phyloP scores from a whole-genome alignment of 2,797 vertebrate species.

The Sternotherus odoratus region DNA sequence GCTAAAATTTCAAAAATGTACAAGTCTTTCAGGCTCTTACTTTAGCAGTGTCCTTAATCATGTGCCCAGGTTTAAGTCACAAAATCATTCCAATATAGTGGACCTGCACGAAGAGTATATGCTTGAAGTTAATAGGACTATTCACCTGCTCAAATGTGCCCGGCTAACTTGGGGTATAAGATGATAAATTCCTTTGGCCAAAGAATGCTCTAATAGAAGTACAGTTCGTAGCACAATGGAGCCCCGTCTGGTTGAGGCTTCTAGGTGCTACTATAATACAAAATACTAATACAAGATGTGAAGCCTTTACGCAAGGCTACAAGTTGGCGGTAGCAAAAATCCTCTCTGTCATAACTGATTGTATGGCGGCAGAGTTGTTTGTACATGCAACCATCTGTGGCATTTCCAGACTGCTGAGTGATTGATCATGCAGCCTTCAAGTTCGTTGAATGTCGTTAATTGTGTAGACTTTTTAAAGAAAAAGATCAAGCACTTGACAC shows the following conservation, averaged over 20 bases:
- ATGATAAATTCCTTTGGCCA: background rate
- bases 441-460: background rate
- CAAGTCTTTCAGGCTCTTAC: background rate
- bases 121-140: background rate
- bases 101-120: background rate
- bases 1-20: background rate
- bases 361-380: background rate
- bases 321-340: background rate
- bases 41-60: background rate
- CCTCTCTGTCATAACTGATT: background rate
- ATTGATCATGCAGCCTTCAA: background rate
- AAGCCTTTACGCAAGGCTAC: background rate
- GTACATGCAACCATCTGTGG: fast-evolving
- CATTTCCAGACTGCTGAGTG: fast-evolving
- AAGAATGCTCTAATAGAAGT: background rate
- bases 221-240: background rate
- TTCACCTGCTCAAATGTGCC: background rate
- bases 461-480: background rate
- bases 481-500: background rate
- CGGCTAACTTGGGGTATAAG: background rate
- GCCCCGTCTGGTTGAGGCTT: background rate
- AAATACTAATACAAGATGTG: background rate
- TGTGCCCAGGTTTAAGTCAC: background rate
- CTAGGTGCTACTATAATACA: background rate
- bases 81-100: background rate